Conservation (phyloP, 2,888 invertebrate genomes). For the Gryllus longicercus region DNA sequence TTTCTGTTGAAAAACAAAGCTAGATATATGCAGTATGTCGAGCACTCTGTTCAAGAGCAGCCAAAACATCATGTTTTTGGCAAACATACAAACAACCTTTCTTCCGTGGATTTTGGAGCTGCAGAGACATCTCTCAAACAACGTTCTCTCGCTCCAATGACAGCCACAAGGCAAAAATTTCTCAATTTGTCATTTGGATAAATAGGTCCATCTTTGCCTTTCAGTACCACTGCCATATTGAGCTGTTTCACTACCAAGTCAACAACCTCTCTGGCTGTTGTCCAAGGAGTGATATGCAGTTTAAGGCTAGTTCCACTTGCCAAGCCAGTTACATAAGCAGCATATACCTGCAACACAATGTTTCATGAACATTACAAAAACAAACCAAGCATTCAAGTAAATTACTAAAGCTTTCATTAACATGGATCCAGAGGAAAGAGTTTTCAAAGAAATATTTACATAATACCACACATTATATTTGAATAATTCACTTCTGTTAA, state of each 20-base stretch:
- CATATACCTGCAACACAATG: conserved; percentile 70
- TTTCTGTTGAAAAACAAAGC: neutral
- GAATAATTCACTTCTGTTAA: no score
- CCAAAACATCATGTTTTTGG: conserved; percentile 83
- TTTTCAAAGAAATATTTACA: no score
- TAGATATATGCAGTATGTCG: conserved; percentile 66
- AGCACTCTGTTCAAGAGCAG: conserved; percentile 83
- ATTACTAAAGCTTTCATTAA: no score
- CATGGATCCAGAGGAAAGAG: no score
- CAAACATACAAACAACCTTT: conserved; percentile 90
- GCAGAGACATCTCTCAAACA: conserved; percentile 90
- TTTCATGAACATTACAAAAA: no score
- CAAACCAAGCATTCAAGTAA: no score
- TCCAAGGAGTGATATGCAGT: no score
- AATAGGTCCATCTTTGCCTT: conserved; percentile 81
- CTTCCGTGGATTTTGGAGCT: conserved; percentile 93
- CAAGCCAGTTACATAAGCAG: conserved; percentile 96
- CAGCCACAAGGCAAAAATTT: conserved; percentile 91
- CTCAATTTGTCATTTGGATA: conserved; percentile 77
- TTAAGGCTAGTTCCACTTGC: no score
- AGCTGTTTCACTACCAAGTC: no score
- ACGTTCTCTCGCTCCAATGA: conserved; percentile 90
- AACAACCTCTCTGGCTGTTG: no score
- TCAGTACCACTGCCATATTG: conserved; percentile 82
- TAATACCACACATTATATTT: no score